Evolutionary conservation across 2,113 vertebrate genomes (phyloP).

Genomic region (Glareola pratincola): DNA sequence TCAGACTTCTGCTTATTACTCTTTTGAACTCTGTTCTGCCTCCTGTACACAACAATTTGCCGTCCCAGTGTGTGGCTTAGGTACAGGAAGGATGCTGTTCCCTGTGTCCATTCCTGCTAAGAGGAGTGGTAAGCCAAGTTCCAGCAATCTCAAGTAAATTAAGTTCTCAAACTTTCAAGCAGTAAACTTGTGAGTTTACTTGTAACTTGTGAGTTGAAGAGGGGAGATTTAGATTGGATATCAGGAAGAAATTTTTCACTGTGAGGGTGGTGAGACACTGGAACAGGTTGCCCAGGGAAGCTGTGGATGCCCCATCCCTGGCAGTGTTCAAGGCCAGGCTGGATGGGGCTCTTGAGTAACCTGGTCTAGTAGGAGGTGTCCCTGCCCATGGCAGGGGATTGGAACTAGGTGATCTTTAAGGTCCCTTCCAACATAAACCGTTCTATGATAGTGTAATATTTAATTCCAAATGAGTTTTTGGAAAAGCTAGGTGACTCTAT

Average conservation of each 20-base stretch:
- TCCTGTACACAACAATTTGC: not conserved
- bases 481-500: not conserved
- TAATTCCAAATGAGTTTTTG: not conserved
- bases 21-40: not conserved
- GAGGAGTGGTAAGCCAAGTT: not conserved
- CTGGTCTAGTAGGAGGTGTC: not conserved
- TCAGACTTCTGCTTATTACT: not conserved
- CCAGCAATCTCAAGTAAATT: not conserved
- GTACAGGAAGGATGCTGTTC: not conserved
- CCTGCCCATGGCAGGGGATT: not conserved
- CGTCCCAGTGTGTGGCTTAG: not conserved
- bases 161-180: not conserved
- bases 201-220: not conserved
- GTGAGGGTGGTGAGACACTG: not conserved
- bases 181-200: not conserved
- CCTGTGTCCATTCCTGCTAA: not conserved
- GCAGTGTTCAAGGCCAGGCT: not conserved
- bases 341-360: not conserved
- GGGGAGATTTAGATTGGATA: not conserved
- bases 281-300: not conserved
- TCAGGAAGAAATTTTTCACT: not conserved
- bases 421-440: not conserved
- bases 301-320: not conserved
- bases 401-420: not conserved
- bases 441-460: not conserved